Conservation (phyloP, 2,888 invertebrate genomes). For the Acheta domesticus region DNA sequence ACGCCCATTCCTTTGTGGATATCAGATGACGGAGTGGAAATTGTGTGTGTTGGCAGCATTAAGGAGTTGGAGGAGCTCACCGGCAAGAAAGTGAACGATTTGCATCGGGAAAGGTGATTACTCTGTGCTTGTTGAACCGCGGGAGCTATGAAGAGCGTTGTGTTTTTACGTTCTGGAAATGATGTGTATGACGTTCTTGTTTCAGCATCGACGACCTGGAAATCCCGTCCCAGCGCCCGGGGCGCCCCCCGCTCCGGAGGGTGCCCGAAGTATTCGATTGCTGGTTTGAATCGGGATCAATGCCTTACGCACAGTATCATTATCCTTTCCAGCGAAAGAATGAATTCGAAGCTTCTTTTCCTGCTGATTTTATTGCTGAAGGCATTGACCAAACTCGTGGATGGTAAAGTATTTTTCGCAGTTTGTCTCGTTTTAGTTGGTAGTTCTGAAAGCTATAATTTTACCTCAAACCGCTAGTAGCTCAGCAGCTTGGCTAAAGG, state of each 20-base stretch:
- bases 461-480: too few relatives aligned
- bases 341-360: slow-evolving; percentile 86
- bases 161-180: background rate
- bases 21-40: slow-evolving; percentile 84
- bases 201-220: slow-evolving; percentile 79
- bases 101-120: slow-evolving; percentile 80
- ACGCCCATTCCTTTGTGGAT: slow-evolving; percentile 98
- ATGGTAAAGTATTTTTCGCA: slow-evolving; percentile 56
- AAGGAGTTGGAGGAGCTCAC: slow-evolving; percentile 81
- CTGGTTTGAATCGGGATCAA: slow-evolving; percentile 99
- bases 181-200: slow-evolving; percentile 22
- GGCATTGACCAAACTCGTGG: slow-evolving; percentile 97
- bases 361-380: slow-evolving; percentile 99
- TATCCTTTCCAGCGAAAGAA: slow-evolving; percentile 92
- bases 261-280: slow-evolving; percentile 97
- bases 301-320: slow-evolving; percentile 97
- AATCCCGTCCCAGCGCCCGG: slow-evolving; percentile 83
- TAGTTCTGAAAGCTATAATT: too few relatives aligned
- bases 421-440: too few relatives aligned
- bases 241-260: slow-evolving; percentile 77
- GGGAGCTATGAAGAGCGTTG: background rate
- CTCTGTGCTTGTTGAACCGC: background rate
- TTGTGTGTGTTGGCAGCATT: slow-evolving; percentile 93
- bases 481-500: background rate
- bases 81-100: slow-evolving; percentile 77